Base-by-base conservation (phyloP, 2,113 vertebrate genomes). In the Oceanodroma tethys region DNA sequence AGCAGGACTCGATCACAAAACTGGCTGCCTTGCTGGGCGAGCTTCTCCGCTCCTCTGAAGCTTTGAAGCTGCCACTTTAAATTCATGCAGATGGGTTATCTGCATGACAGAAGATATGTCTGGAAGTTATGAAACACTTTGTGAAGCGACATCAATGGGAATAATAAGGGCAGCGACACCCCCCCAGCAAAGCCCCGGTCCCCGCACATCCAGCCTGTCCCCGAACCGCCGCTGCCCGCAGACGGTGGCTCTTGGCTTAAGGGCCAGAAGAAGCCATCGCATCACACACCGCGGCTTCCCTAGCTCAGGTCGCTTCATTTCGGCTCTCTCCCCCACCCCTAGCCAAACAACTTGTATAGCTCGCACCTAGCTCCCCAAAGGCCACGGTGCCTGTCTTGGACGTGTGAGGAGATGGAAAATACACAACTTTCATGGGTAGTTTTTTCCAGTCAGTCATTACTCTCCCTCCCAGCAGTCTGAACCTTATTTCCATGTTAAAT, bases 381-480 rank as follows among this genome's bases (percentile, higher is more conserved):
- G 83, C 93, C 73, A 13, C 3, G 0, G 12, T 20, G 92, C 95
- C 93, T 78, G 93, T 32, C 92, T 91, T 16, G 48, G 83, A 92
- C 3, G 65, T 90, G 94, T 93, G 88, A 93, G 88, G 86, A 86
- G 95, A 97, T 95, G 96, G 94, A 97, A 97, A 97, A 91, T 94
- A 76, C 92, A 74, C 95, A 78, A 36, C 83, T 47, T 93, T 38
- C 84, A 11, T 0, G 56, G 95, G 88, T 70, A 92, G 94, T 81
- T 93, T 97, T 96, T 96, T 97, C 97, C 95, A 92, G 95, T 18
- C 93, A 55, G 88, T 96, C 91, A 95, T 97, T 92, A 30, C 83
- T 43, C 76, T 79, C 83, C 82, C 83, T 93, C 91, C 86, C 22
- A 74, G n/a, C 86, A 92, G 63, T 40, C 91, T 72, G 52, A 86